A percentile compares a stretch with the other conserved stretches of the same genome.
phyloP scores from a whole-genome alignment of 2,113 vertebrate species.

The Anolis sagrei region DNA sequence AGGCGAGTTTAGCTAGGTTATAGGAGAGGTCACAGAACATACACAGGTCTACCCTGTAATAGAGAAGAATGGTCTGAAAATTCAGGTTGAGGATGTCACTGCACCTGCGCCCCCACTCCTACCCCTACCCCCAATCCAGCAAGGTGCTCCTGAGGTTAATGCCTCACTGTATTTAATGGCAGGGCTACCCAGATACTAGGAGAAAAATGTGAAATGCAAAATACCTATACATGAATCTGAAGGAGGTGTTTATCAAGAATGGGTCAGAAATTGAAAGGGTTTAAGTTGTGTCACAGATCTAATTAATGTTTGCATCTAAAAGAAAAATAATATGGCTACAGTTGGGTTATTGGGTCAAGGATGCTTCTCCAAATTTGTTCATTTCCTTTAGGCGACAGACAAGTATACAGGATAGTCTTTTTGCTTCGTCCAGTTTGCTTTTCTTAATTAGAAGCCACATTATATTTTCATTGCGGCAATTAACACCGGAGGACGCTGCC shows the following conservation, averaged over 20 bases:
- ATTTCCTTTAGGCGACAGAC: constrained; percentile 37
- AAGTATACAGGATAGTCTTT: constrained; percentile 39
- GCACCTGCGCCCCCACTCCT: too few relatives aligned
- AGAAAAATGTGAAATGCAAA: not conserved
- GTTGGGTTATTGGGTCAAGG: constrained; percentile 22
- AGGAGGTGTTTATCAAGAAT: not conserved
- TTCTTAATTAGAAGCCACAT: constrained; percentile 55
- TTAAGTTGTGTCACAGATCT: not conserved
- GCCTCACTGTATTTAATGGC: not conserved
- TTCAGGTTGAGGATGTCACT: not conserved
- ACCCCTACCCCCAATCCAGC: not conserved
- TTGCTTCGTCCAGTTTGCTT: constrained; percentile 41
- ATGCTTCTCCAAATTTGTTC: not conserved
- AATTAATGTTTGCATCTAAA: constrained; percentile 11
- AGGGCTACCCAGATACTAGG: not conserved
- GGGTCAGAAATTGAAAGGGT: not conserved
- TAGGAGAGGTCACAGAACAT: not conserved
- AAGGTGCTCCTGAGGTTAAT: not conserved
- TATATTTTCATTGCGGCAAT: constrained; percentile 61
- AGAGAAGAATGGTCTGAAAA: not conserved
- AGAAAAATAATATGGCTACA: not conserved
- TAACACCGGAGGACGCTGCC: constrained; percentile 57
- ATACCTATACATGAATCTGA: not conserved
- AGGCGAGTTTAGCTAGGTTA: not conserved
- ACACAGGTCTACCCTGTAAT: not conserved